These are phyloP conservation scores for Baryphthengus martii DNA, from an alignment of 2,113 vertebrate genomes.

Conservation along the genomic window DNA sequence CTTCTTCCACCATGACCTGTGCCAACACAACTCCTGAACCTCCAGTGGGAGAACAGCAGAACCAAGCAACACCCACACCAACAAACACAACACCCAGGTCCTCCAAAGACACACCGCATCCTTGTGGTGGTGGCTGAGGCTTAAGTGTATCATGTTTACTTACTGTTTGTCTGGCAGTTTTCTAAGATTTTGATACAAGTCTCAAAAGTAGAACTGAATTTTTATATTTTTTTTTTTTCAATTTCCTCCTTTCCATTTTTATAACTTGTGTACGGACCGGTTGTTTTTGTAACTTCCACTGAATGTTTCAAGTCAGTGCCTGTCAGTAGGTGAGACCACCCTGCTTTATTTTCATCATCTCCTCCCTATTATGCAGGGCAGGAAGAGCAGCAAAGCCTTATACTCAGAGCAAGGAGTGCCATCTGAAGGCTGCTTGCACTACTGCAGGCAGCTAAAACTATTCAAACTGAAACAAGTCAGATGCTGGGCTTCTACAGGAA, in stretches of 20 bases:
- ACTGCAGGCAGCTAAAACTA: neutral
- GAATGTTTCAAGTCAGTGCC: constrained; percentile 10
- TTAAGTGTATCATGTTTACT: constrained; percentile 10
- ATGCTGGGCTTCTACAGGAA: neutral
- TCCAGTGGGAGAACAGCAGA: neutral
- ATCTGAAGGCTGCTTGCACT: constrained; percentile 38
- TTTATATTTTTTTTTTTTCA: constrained; percentile 11
- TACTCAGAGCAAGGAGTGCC: constrained; percentile 36
- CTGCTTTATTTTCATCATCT: neutral
- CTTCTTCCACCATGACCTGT: neutral
- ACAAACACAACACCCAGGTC: neutral
- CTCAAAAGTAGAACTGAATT: constrained; percentile 11
- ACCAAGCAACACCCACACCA: neutral
- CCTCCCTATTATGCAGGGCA: neutral
- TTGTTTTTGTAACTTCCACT: constrained; percentile 27
- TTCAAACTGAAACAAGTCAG: neutral
- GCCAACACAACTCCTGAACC: neutral
- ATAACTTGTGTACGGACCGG: neutral
- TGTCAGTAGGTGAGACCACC: neutral
- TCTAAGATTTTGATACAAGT: constrained; percentile 55
- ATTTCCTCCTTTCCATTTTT: constrained; percentile 41
- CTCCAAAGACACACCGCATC: neutral
- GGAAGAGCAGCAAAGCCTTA: neutral
- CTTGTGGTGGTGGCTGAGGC: neutral
- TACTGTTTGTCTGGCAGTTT: constrained; percentile 25